These are phyloP conservation scores for Gymnarchus niloticus DNA, from an alignment of 2,113 vertebrate genomes.

Conservation along the genomic window DNA sequence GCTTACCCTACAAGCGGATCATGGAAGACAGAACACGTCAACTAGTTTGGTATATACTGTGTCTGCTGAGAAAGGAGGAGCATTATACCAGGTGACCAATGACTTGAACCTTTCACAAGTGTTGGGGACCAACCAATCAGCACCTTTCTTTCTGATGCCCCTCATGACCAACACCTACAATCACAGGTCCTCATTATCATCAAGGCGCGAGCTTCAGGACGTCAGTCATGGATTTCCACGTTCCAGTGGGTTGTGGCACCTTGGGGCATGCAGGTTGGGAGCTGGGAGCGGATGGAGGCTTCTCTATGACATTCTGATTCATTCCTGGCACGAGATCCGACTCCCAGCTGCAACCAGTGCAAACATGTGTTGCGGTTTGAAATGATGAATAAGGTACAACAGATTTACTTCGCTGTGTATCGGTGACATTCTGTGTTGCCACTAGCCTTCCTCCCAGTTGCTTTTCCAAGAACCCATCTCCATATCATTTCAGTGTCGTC, in stretches of 20 bases:
- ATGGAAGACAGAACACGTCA: neutral
- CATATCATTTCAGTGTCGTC: neutral
- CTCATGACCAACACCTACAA: neutral
- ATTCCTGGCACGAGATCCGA: neutral
- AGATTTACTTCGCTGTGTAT: neutral
- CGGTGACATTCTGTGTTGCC: neutral
- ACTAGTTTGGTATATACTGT: neutral
- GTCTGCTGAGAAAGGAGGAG: constrained; percentile 8
- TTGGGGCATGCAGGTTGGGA: neutral
- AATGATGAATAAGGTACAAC: neutral
- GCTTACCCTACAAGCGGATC: neutral
- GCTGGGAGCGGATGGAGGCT: neutral
- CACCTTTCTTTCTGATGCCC: neutral
- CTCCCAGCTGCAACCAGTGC: neutral
- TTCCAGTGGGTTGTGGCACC: neutral
- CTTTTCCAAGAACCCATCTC: neutral
- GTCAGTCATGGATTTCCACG: neutral
- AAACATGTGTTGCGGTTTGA: neutral
- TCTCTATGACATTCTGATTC: neutral
- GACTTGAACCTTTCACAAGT: neutral
- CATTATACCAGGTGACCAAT: neutral
- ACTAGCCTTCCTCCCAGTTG: neutral
- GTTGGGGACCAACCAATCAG: neutral
- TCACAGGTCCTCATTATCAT: neutral
- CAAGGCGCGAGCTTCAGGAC: neutral